Evolutionary conservation across 92 coral and sea anemone genomes (phyloP), one percentile per base, ranked within the genome.

Genomic region (Plumapathes pennacea): DNA sequence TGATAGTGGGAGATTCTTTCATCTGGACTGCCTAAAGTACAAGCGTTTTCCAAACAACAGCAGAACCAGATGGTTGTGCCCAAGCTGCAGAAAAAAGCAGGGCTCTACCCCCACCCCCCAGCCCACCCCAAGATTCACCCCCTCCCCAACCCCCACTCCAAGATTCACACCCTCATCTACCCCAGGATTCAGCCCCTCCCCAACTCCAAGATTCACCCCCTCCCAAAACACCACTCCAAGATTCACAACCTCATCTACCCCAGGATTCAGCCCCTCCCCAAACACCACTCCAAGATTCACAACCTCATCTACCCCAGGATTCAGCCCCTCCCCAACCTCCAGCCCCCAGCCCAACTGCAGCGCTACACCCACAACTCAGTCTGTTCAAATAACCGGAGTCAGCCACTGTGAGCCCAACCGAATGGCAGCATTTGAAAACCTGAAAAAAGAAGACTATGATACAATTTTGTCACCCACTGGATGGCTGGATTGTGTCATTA

Each of bases 21-120:
- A 85, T 77, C 43, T 80, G 46, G 59, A 63, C 12, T 80, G 85
- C 19, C 62, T 70, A 5, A 71, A 66, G 45, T 74, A 72, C 53
- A 86, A 81, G 66, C 47, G 74, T 42, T 57, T 69, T 77, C 88
- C 85, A 19, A 85, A 70, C 62, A 85, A 85, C 64, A 69, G 86
- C 44, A 54, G 54, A 56, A 69, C 72, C 53, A 64, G 82, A 12
- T 86, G 85, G 85, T 43, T 72, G 65, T 80, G 81, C 70, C 54
- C 60, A 46, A 36, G 46, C 38, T 76, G 70, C 62, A 36, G 58
- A 34, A 64, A 55, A 23, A 38, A 23, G n/a, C 18, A 50, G 4
- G 37, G 23, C 32, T 33, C 69, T 34, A 43, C 25, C 32, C 41
- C 69, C 31, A 32, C 30, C 18, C 27, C 18, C 38, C 60, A 38